Base-by-base conservation (phyloP, 1,140 invertebrate genomes). In the Drosophila leontia region DNA sequence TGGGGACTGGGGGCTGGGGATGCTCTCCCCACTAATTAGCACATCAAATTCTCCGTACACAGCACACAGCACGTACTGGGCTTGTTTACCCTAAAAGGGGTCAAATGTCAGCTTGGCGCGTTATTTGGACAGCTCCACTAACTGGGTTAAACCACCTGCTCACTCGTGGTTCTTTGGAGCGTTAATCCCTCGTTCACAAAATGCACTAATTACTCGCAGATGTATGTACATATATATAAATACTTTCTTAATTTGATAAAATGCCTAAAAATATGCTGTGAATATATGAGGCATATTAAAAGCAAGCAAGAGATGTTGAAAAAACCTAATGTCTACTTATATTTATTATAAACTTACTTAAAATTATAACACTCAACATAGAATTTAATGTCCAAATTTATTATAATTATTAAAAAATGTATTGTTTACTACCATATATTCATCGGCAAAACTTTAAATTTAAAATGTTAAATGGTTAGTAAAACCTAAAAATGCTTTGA, bases 21-120 rank as follows among this genome's bases (percentile, higher is more conserved):
- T 41, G 29, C 35, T 45, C 63, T 19, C 42, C 59, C 55, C 29
- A 67, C 68, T 80, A 80, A 79, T 80, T 80, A 80, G 77, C 69
- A 67, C 77, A 67, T 67, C 57, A 70, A 78, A 78, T 57, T 56
- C 74, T 57, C 35, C 17, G 35, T 32, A 44, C 70, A 65, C 53
- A 55, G 9, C 23, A 23, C 34, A 35, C 51, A 55, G 35, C 23
- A 59, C 8, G 35, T 57, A 55, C 26, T 45, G 11, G 41, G 29
- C 53, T 39, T 17, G 32, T 50, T 48, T 53, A 26, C 55, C 19
- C 44, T n/a, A 17, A 75, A 75, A 64, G 51, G 59, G 75, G 75
- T 78, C 75, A 70, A 62, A 78, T 78, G 75, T 58, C 75, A 78
- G 56, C 75, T 58, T 15, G 42, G 23, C 51, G 58, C 50, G 47